phyloP scores from a whole-genome alignment of 2,797 vertebrate species.

The Characodon lateralis region DNA sequence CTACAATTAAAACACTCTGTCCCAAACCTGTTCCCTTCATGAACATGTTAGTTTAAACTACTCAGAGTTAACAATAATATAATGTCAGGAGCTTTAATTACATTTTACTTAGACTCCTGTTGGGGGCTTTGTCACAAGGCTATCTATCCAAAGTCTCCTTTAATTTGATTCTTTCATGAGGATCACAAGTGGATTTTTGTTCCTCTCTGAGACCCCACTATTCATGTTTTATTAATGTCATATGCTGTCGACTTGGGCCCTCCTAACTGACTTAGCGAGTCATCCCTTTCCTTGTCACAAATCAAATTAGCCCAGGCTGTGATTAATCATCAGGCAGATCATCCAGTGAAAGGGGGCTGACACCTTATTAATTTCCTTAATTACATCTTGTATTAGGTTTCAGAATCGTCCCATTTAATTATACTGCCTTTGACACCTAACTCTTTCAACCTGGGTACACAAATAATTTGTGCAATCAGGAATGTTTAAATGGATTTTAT shows the following conservation, averaged over 20 bases:
- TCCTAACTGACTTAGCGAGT: constrained; percentile 80
- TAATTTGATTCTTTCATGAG: constrained; percentile 61
- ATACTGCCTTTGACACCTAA: constrained; percentile 78
- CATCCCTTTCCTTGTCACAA: constrained; percentile 83
- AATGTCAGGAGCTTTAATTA: constrained; percentile 40
- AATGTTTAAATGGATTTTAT: constrained; percentile 72
- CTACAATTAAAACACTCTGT: not conserved
- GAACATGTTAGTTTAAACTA: constrained; percentile 20
- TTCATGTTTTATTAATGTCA: constrained; percentile 84
- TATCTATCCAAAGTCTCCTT: constrained; percentile 53
- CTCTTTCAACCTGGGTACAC: constrained; percentile 76
- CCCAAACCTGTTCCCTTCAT: constrained; percentile 14
- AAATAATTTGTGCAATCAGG: constrained; percentile 77
- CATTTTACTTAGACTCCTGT: constrained; percentile 32
- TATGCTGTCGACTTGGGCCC: constrained; percentile 72
- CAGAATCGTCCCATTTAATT: constrained; percentile 80
- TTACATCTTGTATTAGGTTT: constrained; percentile 84
- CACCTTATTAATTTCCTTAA: constrained; percentile 87
- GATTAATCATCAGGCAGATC: constrained; percentile 82
- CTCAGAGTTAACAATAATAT: constrained; percentile 33
- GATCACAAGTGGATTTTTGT: constrained; percentile 57
- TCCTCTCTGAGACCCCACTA: constrained; percentile 39
- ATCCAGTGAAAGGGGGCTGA: constrained; percentile 77
- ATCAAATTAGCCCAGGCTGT: constrained; percentile 83
- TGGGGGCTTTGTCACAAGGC: constrained; percentile 37